phyloP scores from a whole-genome alignment of 1,140 invertebrate species.

The Drosophila sulfurigaster region DNA sequence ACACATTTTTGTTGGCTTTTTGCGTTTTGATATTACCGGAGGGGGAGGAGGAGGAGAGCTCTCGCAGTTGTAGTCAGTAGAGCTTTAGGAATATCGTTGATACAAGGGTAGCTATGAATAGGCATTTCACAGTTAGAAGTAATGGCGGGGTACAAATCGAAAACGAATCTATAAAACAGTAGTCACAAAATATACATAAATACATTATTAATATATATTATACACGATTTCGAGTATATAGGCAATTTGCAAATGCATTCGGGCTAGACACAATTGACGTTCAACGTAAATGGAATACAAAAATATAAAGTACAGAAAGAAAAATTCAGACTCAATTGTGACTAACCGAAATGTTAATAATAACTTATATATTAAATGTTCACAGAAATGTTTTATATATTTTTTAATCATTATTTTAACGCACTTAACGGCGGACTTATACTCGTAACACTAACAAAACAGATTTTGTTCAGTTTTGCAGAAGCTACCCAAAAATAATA shows the following conservation, averaged over 20 bases:
- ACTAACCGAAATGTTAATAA: conserved; percentile 35
- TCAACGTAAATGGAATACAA: neutral
- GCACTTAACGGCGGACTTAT: conserved; percentile 70
- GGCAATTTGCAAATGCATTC: conserved; percentile 32
- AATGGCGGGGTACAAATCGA: conserved; percentile 75
- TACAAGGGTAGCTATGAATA: conserved; percentile 72
- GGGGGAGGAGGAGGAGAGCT: conserved; percentile 42
- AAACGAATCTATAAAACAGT: conserved; percentile 78
- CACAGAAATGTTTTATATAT: conserved; percentile 60
- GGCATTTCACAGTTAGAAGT: conserved; percentile 77
- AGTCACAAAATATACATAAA: conserved; percentile 69
- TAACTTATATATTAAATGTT: conserved; percentile 57
- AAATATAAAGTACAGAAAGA: conserved; percentile 12
- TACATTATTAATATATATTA: conserved; percentile 54
- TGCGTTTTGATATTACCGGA: conserved; percentile 60
- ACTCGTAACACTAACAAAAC: conserved; percentile 43
- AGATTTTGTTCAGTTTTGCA: neutral
- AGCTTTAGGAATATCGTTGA: conserved; percentile 78
- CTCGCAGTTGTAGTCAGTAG: conserved; percentile 57
- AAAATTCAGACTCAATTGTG: conserved; percentile 41
- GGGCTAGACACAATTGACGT: conserved; percentile 34
- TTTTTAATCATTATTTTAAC: conserved; percentile 49
- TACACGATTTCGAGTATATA: conserved; percentile 14
- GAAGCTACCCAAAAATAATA: conserved; percentile 12
- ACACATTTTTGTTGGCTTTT: conserved; percentile 18